Evolutionary conservation across 2,888 invertebrate species (phyloP), one percentile per base, ranked within the genome.

Genomic region (Mimachlamys varia): DNA sequence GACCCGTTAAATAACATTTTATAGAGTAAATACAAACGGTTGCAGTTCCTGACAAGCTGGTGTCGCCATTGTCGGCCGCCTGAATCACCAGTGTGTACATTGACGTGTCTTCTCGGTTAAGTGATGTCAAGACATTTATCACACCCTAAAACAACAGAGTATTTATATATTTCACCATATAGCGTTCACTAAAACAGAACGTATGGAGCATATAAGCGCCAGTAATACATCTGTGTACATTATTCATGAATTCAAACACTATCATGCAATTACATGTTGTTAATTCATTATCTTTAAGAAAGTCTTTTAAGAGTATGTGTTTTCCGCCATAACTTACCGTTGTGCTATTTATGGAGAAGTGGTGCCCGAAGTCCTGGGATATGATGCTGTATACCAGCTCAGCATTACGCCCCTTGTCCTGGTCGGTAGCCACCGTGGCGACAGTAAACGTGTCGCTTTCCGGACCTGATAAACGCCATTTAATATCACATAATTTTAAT

Each of bases 361-460:
- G 76, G 33, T 76, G 76, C 17, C 76, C 76, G 33, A 76, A 76
- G 33, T 76, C 76, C 76, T 76, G 76, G 13, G 76, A 76, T 27
- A 76, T 76, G 13, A 76, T 76, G 22, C 76, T 76, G 76, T 76
- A 76, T 15, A 27, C 33, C 27, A 76, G 33, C 76, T 33, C 33
- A 76, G 76, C 90, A 89, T 90, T 91, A 13, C 88, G 58, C 22
- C 88, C 62, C 15, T 87, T 7, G 90, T 94, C 94, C 22, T 22
- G 87, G 87, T 94, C 94, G 55, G 62, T 90, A 0, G 90, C 92
- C 49, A 87, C 58, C n/a, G 90, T 17, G 4, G 0, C 10, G 27
- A 91, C 89, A 5, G 53, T 76, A n/a, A 87, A 58, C 2, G 55
- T 5, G 33, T 49, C 22, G 89, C 91, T 91, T 0, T 4, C 19